Percentiles rank a stretch among this genome's conserved stretches.
These are phyloP conservation scores for Tyria jacobaeae DNA, from an alignment of 2,888 invertebrate species.

Conservation along the genomic window DNA sequence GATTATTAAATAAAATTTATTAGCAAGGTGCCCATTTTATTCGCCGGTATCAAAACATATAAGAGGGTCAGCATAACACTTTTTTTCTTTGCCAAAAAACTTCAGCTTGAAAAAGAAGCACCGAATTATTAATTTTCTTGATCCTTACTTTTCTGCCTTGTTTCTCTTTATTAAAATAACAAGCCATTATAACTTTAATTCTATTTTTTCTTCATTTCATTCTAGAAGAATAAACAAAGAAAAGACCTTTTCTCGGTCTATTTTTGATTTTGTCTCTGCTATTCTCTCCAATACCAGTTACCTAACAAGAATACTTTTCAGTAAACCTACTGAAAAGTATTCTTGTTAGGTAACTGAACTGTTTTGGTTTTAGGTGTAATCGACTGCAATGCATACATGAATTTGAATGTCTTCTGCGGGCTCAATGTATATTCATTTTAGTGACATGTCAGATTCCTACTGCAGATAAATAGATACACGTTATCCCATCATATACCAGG, in stretches of 20 bases:
- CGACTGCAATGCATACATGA: neutral
- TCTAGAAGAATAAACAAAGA: too few species aligned
- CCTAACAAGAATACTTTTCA: neutral
- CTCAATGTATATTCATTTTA: neutral
- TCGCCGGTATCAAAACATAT: too few species aligned
- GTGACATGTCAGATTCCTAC: slow-evolving; percentile 2
- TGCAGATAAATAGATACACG: slow-evolving; percentile 4
- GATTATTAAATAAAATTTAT: slow-evolving; percentile 23
- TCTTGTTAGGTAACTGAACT: neutral
- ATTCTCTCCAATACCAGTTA: neutral
- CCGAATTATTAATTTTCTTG: neutral
- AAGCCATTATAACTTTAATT: too few species aligned
- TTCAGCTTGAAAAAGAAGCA: neutral
- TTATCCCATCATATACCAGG: slow-evolving; percentile 12
- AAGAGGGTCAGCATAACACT: neutral
- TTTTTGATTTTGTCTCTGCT: neutral
- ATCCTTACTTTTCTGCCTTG: neutral
- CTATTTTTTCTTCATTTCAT: too few species aligned
- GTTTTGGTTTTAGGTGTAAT: neutral
- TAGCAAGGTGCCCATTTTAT: slow-evolving; percentile 2
- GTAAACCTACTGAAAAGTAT: neutral
- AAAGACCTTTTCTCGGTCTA: too few species aligned
- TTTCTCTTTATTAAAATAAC: too few species aligned
- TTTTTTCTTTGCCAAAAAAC: neutral
- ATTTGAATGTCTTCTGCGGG: neutral